A percentile compares a stretch with the other conserved stretches of the same genome.
Evolutionary conservation across 2,888 invertebrate species (phyloP).

Genomic region (Plagodis pulveraria): DNA sequence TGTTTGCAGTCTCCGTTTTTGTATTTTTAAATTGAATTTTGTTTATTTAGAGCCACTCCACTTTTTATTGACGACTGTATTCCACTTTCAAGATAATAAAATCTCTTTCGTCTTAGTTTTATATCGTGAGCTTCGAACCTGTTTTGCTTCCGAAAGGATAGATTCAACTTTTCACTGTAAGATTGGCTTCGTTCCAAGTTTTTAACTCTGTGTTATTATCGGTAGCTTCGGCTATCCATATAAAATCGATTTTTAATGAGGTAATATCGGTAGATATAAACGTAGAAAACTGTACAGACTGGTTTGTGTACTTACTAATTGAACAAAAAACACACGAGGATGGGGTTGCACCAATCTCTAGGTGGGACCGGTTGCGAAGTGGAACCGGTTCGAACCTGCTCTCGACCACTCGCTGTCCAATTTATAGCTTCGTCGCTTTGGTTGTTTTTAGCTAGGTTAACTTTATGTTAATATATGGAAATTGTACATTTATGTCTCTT

Average conservation of each 20-base stretch:
- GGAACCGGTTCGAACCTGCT: constrained; percentile 50
- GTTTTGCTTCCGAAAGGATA: constrained; percentile 31
- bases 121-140: constrained; percentile 20
- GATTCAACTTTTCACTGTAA: constrained; percentile 24
- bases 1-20: constrained; percentile 18
- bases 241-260: constrained; percentile 29
- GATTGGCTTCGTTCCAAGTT: constrained; percentile 32
- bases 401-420: constrained; percentile 50
- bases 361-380: constrained; percentile 43
- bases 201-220: constrained; percentile 22
- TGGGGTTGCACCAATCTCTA: constrained; percentile 62
- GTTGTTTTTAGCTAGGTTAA: constrained; percentile 58
- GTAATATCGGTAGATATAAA: constrained; percentile 17
- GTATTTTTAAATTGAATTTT: constrained; percentile 17
- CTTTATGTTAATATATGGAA: constrained; percentile 64
- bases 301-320: constrained; percentile 39
- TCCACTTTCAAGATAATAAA: constrained; percentile 22
- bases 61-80: constrained; percentile 21
- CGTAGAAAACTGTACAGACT: constrained; percentile 43
- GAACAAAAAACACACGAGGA: constrained; percentile 47
- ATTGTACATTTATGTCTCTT: constrained; percentile 52
- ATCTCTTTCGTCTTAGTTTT: constrained; percentile 14
- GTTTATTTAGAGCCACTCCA: constrained; percentile 18
- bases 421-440: constrained; percentile 51
- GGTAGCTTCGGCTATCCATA: constrained; percentile 11